A percentile compares a stretch with the other conserved stretches of the same genome.
Evolutionary conservation across 2,888 invertebrate species (phyloP).

Genomic region (Cyclophora punctaria): DNA sequence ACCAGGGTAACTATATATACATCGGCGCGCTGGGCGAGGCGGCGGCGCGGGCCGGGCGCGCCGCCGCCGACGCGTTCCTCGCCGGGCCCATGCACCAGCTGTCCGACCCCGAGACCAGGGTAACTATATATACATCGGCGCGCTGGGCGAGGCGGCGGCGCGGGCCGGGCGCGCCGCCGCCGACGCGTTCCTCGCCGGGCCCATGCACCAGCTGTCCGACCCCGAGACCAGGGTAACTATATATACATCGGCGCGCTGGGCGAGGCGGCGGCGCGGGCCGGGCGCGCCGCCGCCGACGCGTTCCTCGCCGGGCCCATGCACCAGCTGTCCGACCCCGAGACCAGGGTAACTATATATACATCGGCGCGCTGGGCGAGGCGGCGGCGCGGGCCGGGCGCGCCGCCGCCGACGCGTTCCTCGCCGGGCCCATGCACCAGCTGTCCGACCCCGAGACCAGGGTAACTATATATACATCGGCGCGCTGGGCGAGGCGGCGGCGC

Average conservation of each 20-base stretch:
- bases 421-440: constrained; percentile 59
- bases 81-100: constrained; percentile 59
- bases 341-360: no score
- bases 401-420: constrained; percentile 51
- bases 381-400: constrained; percentile 26
- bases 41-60: constrained; percentile 25
- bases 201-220: constrained; percentile 59
- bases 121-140: no score
- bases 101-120: constrained; percentile 62
- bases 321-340: constrained; percentile 61
- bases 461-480: no score
- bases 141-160: constrained; percentile 18
- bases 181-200: constrained; percentile 57
- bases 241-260: no score
- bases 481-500: constrained; percentile 12
- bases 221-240: constrained; percentile 66
- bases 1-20: no score
- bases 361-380: no score
- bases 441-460: constrained; percentile 64
- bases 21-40: no score
- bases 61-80: constrained; percentile 51
- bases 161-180: constrained; percentile 32
- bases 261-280: constrained; percentile 26
- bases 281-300: constrained; percentile 39
- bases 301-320: constrained; percentile 59